Percentiles rank a stretch among this genome's conserved stretches.
Conservation (phyloP, 2,888 invertebrate species). For the Clivina fossor region DNA sequence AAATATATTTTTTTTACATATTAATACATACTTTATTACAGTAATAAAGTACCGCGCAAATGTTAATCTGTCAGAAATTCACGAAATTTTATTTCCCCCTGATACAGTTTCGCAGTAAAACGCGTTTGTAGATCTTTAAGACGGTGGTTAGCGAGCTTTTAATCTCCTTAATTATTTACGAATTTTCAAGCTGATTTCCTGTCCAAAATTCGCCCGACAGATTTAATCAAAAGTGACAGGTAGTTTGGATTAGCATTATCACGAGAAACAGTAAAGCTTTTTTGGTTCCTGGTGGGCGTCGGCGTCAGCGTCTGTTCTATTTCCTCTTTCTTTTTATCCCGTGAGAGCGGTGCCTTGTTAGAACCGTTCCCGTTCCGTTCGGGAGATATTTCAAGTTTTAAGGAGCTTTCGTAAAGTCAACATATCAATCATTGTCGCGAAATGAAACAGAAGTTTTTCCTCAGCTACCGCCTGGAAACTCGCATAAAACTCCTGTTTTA, state of each 20-base stretch:
- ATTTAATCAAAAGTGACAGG: constrained; percentile 24
- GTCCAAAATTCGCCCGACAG: constrained; percentile 14
- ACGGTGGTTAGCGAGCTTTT: no score
- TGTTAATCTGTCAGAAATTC: no score
- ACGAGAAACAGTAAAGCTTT: neutral
- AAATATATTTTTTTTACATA: no score
- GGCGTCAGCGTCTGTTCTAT: neutral
- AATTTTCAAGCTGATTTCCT: constrained; percentile 8
- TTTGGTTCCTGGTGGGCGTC: no score
- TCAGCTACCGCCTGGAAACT: constrained; percentile 5
- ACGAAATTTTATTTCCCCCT: no score
- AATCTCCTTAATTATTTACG: constrained; percentile 21
- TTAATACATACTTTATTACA: no score
- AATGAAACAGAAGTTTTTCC: constrained; percentile 22
- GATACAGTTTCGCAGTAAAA: no score
- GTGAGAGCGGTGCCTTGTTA: constrained; percentile 11
- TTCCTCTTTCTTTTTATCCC: constrained; percentile 1
- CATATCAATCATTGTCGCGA: constrained; percentile 31
- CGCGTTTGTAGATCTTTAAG: no score
- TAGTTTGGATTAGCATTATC: constrained; percentile 24
- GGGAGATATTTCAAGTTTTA: constrained; percentile 26
- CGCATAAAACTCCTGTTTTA: constrained; percentile 23
- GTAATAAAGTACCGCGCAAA: no score
- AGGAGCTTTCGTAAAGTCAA: constrained; percentile 25
- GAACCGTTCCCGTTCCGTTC: constrained; percentile 18